Conservation (phyloP, 2,888 invertebrate species). For the Beris chalybata region DNA sequence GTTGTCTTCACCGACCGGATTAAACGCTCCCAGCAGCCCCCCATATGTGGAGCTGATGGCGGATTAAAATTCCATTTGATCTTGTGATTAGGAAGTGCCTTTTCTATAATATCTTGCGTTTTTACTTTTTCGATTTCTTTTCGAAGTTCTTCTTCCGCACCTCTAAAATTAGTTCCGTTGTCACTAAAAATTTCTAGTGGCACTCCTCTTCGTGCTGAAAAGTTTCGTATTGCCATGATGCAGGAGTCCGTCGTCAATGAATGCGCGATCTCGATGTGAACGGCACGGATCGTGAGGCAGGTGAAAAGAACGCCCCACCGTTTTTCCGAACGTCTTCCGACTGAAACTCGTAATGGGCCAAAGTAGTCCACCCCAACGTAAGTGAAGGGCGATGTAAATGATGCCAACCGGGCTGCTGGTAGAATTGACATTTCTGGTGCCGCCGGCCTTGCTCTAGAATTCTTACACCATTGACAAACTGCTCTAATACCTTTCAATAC, state of each 20-base stretch:
- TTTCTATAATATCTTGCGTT: no score
- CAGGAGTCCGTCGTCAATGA: not conserved
- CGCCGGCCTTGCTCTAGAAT: constrained; percentile 20
- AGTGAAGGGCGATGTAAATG: constrained; percentile 37
- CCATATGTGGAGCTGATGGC: constrained; percentile 1
- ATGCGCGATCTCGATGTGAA: no score
- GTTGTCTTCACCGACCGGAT: no score
- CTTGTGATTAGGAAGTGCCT: no score
- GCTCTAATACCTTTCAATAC: no score
- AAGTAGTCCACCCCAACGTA: constrained; percentile 21
- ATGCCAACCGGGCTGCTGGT: constrained; percentile 36
- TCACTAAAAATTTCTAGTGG: constrained; percentile 32
- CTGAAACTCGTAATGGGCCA: constrained; percentile 38
- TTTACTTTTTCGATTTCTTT: no score
- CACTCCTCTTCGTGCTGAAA: constrained; percentile 38
- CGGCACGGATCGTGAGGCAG: no score
- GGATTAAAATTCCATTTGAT: constrained; percentile 26
- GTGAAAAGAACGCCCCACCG: no score
- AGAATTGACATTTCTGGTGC: constrained; percentile 40
- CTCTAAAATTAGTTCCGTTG: no score
- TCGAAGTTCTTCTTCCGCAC: constrained; percentile 25
- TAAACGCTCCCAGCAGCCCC: no score
- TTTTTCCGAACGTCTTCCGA: not conserved
- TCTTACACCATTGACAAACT: no score
- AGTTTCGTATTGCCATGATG: constrained; percentile 37